phyloP scores from a whole-genome alignment of 2,113 vertebrate genomes.

The Octodon degus region DNA sequence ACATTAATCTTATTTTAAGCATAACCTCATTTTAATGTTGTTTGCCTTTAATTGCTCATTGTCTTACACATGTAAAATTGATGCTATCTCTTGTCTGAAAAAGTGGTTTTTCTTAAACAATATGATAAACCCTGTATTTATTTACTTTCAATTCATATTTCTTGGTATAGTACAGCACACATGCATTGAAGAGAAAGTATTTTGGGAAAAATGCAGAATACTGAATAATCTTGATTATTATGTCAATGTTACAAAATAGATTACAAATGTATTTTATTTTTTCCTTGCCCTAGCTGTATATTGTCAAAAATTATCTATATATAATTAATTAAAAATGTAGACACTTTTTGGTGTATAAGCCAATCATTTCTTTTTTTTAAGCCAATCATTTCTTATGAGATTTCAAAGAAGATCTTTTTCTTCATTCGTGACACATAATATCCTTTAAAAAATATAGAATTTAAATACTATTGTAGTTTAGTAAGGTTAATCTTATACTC shows the following conservation, averaged over 20 bases:
- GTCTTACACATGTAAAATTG: neutral
- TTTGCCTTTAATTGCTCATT: slow-evolving; percentile 29
- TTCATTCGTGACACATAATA: neutral
- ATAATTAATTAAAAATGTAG: neutral
- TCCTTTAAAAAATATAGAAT: neutral
- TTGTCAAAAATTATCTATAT: slow-evolving; percentile 14
- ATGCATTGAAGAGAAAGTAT: neutral
- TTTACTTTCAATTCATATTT: slow-evolving; percentile 26
- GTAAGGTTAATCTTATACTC: slow-evolving; percentile 3
- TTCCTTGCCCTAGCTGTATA: neutral
- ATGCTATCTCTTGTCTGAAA: neutral
- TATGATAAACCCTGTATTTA: neutral
- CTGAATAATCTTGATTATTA: neutral
- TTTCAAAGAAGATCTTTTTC: slow-evolving; percentile 11
- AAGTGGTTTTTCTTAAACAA: slow-evolving; percentile 21
- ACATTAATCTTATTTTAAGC: slow-evolving; percentile 48
- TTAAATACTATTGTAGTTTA: neutral
- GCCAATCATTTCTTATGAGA: neutral
- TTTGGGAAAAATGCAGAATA: neutral
- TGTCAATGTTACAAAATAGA: neutral
- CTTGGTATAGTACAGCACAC: neutral
- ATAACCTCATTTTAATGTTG: neutral
- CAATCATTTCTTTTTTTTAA: neutral
- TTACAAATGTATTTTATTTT: slow-evolving; percentile 26
- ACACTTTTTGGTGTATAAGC: neutral